A percentile compares a stretch with the other conserved stretches of the same genome.
These are phyloP conservation scores for Chrysogorgia sp. DNA, from an alignment of 92 coral and sea anemone species.

Conservation along the genomic window DNA sequence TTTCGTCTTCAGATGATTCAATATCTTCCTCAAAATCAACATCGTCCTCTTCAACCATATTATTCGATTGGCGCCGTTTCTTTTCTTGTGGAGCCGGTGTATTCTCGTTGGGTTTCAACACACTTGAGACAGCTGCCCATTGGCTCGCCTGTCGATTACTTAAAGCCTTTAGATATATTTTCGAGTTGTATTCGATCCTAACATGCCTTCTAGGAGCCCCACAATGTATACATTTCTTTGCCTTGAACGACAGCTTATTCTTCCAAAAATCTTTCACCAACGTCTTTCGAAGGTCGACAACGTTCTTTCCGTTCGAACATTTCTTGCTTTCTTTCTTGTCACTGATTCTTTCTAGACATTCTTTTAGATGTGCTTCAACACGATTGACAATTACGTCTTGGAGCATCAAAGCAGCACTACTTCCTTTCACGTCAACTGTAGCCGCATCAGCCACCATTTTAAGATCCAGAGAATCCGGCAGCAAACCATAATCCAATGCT, in stretches of 20 bases:
- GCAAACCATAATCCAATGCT: constrained; percentile 82
- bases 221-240: constrained; percentile 70
- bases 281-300: constrained; percentile 82
- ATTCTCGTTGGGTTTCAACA: constrained; percentile 27
- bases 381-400: constrained; percentile 52
- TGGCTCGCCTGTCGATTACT: constrained; percentile 75
- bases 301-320: constrained; percentile 75
- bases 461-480: constrained; percentile 74
- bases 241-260: constrained; percentile 64
- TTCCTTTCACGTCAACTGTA: constrained; percentile 35
- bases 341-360: constrained; percentile 48
- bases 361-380: constrained; percentile 63
- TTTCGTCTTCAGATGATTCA: constrained; percentile 34
- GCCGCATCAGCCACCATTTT: constrained; percentile 66
- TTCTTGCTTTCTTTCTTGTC: constrained; percentile 77
- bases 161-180: constrained; percentile 73
- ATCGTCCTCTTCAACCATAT: neutral
- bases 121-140: constrained; percentile 63
- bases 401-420: constrained; percentile 34
- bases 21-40: constrained; percentile 30
- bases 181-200: constrained; percentile 74
- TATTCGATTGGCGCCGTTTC: neutral
- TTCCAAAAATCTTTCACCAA: constrained; percentile 76
- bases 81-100: constrained; percentile 31
- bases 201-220: constrained; percentile 86